Percentiles rank a stretch among this genome's conserved stretches.
Evolutionary conservation across 2,797 vertebrate genomes (phyloP).

Genomic region (Allobates femoralis): DNA sequence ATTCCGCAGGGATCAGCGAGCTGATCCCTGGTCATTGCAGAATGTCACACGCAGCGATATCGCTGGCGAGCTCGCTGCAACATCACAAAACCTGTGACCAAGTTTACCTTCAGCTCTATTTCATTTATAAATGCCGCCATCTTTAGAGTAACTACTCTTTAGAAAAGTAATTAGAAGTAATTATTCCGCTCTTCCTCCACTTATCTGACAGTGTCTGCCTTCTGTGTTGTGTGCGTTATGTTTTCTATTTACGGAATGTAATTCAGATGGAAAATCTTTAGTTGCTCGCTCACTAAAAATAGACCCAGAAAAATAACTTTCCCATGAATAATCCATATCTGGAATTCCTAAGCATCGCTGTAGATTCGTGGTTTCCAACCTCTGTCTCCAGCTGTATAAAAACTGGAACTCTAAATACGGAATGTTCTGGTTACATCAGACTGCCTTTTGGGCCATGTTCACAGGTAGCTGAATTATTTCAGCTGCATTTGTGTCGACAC

Average conservation of each 20-base stretch:
- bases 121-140: neutral
- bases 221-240: neutral
- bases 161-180: neutral
- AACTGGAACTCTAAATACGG: neutral
- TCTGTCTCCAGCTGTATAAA: neutral
- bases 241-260: neutral
- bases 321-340: neutral
- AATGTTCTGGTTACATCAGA: neutral
- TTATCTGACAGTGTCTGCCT: neutral
- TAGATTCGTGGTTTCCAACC: neutral
- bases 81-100: no score
- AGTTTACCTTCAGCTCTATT: neutral
- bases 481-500: no score
- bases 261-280: conserved; percentile 7
- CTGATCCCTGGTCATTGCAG: no score
- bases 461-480: no score
- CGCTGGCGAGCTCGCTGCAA: no score
- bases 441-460: neutral
- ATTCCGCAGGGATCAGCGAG: no score
- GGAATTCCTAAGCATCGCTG: neutral
- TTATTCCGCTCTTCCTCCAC: neutral
- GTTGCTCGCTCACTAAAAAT: neutral
- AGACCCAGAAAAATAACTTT: neutral
- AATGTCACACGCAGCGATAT: no score
- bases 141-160: neutral